Conservation (phyloP, 2,113 vertebrate species). For the Parus major region DNA sequence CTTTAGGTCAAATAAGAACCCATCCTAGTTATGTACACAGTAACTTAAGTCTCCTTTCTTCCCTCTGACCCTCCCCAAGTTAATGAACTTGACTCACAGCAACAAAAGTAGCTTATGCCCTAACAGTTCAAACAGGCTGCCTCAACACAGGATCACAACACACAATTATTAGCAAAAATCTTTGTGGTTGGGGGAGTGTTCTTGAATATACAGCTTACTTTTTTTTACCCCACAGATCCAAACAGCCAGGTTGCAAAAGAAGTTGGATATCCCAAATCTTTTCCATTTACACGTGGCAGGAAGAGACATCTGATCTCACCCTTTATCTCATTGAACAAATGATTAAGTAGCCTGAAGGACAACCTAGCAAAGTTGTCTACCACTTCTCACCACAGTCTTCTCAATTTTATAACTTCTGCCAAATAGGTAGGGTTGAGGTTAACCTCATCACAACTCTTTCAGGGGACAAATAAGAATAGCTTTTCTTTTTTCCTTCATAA, state of each 20-base stretch:
- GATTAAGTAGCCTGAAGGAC: not conserved
- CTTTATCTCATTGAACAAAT: not conserved
- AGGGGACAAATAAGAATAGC: not conserved
- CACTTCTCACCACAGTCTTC: not conserved
- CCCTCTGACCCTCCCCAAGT: conserved; percentile 59
- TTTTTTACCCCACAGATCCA: not conserved
- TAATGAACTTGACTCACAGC: conserved; percentile 17
- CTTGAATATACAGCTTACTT: not conserved
- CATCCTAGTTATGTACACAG: conserved; percentile 69
- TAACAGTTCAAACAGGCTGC: not conserved
- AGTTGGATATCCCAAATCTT: not conserved
- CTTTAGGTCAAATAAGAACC: conserved; percentile 80
- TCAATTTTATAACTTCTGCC: not conserved
- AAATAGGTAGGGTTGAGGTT: not conserved
- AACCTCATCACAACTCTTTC: not conserved
- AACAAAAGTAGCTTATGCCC: not conserved
- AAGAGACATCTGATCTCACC: not conserved
- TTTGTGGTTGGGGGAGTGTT: not conserved
- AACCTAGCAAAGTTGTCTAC: not conserved
- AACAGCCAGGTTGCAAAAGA: not conserved
- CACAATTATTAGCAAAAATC: not conserved
- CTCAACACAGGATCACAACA: not conserved
- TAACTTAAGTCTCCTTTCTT: conserved; percentile 69
- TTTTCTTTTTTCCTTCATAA: not conserved
- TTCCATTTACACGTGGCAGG: not conserved